These are phyloP conservation scores for Coilia nasus DNA, from an alignment of 2,797 vertebrate genomes.

Conservation along the genomic window DNA sequence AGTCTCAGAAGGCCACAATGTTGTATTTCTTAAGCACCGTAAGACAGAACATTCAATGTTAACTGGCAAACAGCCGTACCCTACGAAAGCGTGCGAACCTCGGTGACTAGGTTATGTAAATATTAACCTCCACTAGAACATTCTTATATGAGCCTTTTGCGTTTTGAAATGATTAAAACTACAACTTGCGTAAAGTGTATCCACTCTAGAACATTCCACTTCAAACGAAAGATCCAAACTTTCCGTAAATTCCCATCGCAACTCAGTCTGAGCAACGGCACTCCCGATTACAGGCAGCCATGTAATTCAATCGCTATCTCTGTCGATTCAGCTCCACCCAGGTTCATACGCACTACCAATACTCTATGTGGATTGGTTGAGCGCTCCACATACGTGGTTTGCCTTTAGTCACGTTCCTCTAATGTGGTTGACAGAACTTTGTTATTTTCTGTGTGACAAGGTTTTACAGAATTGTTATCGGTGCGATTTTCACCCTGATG, in stretches of 20 bases:
- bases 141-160: not conserved
- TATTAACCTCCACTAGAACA: not conserved
- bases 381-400: not conserved
- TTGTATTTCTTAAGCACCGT: not conserved
- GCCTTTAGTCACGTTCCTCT: slow-evolving; percentile 72
- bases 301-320: slow-evolving; percentile 29
- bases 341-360: slow-evolving; percentile 21
- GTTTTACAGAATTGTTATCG: not conserved
- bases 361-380: slow-evolving; percentile 60
- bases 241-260: not conserved
- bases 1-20: not conserved
- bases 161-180: not conserved
- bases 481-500: not conserved
- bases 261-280: not conserved
- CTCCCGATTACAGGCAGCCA: slow-evolving; percentile 38
- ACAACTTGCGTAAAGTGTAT: slow-evolving; percentile 6
- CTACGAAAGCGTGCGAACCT: slow-evolving; percentile 16
- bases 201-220: not conserved
- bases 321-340: slow-evolving; percentile 54
- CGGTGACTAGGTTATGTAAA: slow-evolving; percentile 24
- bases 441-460: not conserved
- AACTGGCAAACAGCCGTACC: not conserved
- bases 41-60: not conserved
- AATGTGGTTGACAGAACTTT: slow-evolving; percentile 62
- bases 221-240: slow-evolving; percentile 23